Evolutionary conservation across 2,113 vertebrate species (phyloP), one percentile per base, ranked within the genome.

Genomic region (Rhabdomys dilectus): DNA sequence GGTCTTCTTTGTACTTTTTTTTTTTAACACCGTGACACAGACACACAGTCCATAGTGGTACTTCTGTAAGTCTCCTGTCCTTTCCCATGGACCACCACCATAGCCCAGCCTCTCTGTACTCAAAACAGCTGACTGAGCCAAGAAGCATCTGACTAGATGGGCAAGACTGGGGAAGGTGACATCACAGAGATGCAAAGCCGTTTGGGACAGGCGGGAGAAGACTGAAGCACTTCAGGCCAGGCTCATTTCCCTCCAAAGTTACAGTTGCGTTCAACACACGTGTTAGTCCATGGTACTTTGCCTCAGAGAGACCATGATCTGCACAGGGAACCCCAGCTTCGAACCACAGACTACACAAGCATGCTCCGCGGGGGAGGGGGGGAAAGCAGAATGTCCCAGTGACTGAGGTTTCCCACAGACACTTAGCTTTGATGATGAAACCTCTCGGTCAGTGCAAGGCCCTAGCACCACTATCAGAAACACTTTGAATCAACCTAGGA

Each of bases 261-360:
- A 0, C 82, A 34, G n/a, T 0, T 31, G 7, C 29, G 19, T 86
- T 21, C 45, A 31, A 16, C 0, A 10, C 16, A 0, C 1, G 1
- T 2, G 51, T 66, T 68, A 36, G 24, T 16, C 16, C 1, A 0
- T 0, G 10, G 68, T 51, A 53, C 34, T 66, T 39, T 5, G 29
- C 51, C 39, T 64, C 9, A 1, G 90, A 42, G 36, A 21, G 12
- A 22, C 72, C 0, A 0, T 0, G 0, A 0, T 34, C 90, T 87
- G 88, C 88, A 66, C 42, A 76, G 62, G 17, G 75, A n/a, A 75
- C 7, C 39, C 39, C 8, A 19, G 86, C 73, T 70, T 4, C 42
- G 7, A n/a, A 36, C 34, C 36, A n/a, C 70, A 36, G 34, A 19
- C 56, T 7, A 45, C 13, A 16, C 26, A 9, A 21, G 13, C 1